A percentile compares a stretch with the other conserved stretches of the same genome.
These are phyloP conservation scores for Ceratoteleas bidentatus DNA, from an alignment of 1,140 invertebrate species.

Conservation along the genomic window DNA sequence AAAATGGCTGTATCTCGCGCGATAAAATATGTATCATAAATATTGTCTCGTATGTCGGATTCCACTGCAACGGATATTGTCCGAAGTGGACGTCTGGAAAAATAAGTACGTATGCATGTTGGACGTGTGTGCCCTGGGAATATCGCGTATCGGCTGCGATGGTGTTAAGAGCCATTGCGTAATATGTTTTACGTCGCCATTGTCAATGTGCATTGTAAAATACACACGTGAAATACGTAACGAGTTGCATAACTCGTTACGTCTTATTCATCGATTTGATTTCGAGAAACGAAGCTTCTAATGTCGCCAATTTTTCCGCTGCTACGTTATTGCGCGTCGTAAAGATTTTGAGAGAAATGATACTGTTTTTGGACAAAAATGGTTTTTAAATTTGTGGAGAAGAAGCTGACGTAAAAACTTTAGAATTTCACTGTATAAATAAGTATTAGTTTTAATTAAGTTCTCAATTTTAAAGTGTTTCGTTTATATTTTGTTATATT, in stretches of 20 bases:
- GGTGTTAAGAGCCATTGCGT: slow-evolving; percentile 18
- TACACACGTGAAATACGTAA: slow-evolving; percentile 16
- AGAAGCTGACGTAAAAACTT: too few species aligned
- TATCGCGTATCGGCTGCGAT: slow-evolving; percentile 22
- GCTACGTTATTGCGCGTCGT: neutral
- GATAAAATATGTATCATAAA: slow-evolving; percentile 2
- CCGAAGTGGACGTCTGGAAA: too few species aligned
- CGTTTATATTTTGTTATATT: too few species aligned
- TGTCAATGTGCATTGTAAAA: slow-evolving; percentile 36
- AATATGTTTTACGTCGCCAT: slow-evolving; percentile 19
- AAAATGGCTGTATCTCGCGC: neutral
- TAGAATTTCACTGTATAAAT: too few species aligned
- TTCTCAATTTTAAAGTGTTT: too few species aligned
- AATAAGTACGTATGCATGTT: too few species aligned
- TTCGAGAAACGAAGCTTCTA: slow-evolving; percentile 6
- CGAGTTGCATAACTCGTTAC: slow-evolving; percentile 14
- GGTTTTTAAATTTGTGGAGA: too few species aligned
- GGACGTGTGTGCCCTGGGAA: slow-evolving; percentile 2
- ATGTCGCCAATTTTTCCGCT: slow-evolving; percentile 3
- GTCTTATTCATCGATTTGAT: slow-evolving; percentile 25
- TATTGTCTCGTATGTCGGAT: slow-evolving; percentile 8
- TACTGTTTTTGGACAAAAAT: too few species aligned
- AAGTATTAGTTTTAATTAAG: too few species aligned
- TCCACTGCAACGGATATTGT: slow-evolving; percentile 2
- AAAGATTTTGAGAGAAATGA: too few species aligned